Evolutionary conservation across 2,113 vertebrate species (phyloP).

Genomic region (Heliornis fulica): DNA sequence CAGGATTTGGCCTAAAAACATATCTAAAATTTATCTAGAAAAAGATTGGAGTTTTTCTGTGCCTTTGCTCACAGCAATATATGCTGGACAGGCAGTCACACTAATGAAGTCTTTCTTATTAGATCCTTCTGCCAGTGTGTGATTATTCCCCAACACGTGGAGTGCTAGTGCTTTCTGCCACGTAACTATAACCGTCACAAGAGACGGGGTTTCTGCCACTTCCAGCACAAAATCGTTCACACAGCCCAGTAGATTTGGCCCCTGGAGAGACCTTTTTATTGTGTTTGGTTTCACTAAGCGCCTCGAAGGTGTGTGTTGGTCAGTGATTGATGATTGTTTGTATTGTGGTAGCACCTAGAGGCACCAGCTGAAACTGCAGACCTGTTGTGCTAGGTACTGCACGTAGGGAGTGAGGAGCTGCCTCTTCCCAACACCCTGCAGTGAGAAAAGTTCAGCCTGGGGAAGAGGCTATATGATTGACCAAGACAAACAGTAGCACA

Average conservation of each 20-base stretch:
- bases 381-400: background rate
- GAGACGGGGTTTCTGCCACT: background rate
- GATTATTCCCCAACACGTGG: background rate
- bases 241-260: conserved; percentile 7
- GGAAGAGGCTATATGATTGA: background rate
- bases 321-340: conserved; percentile 69
- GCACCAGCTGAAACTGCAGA: conserved; percentile 60
- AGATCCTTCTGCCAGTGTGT: background rate
- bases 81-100: background rate
- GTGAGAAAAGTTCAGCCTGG: background rate
- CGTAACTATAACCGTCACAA: background rate
- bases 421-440: background rate
- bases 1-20: background rate
- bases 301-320: conserved; percentile 37
- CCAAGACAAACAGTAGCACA: fast-evolving
- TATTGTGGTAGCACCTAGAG: conserved; percentile 69
- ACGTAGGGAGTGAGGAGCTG: background rate
- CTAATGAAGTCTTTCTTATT: conserved; percentile 8
- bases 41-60: background rate
- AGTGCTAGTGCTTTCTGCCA: background rate
- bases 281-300: conserved; percentile 51
- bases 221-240: conserved; percentile 48
- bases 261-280: conserved; percentile 32
- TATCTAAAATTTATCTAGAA: background rate
- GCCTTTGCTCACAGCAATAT: background rate